A percentile compares a stretch with the other conserved stretches of the same genome.
These are phyloP conservation scores for Bostrychus sinensis DNA, from an alignment of 2,113 vertebrate species.

Conservation along the genomic window DNA sequence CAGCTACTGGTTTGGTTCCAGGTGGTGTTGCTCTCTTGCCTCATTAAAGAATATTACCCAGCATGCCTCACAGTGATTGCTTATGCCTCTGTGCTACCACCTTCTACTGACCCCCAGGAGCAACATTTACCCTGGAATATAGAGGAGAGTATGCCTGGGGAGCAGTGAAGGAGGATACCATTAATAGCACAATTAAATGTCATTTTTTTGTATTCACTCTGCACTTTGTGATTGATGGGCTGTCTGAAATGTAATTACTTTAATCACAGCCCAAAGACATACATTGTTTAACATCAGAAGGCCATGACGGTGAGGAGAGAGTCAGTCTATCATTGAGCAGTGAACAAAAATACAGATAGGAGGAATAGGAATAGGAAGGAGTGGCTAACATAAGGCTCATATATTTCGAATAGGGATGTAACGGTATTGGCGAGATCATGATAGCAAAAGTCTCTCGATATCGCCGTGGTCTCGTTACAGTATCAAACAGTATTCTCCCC, in stretches of 20 bases:
- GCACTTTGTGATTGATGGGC: constrained; percentile 39
- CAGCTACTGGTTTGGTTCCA: constrained; percentile 60
- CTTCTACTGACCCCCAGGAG: constrained; percentile 38
- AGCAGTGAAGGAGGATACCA: constrained; percentile 37
- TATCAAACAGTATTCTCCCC: no score
- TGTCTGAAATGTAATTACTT: constrained; percentile 56
- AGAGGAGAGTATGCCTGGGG: constrained; percentile 14
- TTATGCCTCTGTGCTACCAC: constrained; percentile 11
- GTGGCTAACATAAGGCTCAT: no score
- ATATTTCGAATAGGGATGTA: no score
- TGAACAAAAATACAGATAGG: no score
- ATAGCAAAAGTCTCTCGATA: no score
- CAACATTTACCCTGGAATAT: constrained; percentile 52
- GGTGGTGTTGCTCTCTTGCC: constrained; percentile 56
- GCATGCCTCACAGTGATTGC: constrained; percentile 51
- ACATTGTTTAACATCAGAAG: constrained; percentile 48
- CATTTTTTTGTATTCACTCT: constrained; percentile 17
- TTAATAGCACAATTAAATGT: constrained; percentile 52
- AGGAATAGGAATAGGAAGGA: no score
- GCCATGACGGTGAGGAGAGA: constrained; percentile 13
- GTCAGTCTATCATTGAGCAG: neutral
- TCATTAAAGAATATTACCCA: constrained; percentile 73
- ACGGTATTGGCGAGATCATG: no score
- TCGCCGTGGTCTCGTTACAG: no score
- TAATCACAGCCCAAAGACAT: constrained; percentile 47